phyloP scores from a whole-genome alignment of 2,797 vertebrate genomes.

The Macrochelys suwanniensis region DNA sequence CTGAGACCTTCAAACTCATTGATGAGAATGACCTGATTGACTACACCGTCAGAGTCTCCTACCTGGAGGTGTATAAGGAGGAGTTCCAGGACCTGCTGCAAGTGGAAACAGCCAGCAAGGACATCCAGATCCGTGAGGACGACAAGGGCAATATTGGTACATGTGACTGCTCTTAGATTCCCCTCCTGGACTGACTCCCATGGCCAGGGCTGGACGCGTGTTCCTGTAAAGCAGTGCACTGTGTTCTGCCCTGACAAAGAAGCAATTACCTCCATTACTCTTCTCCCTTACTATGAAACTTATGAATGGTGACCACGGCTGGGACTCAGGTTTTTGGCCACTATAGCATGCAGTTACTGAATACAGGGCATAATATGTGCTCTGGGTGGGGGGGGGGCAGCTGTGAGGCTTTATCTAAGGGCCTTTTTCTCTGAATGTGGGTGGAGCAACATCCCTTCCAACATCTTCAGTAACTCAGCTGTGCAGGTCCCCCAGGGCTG shows the following conservation, averaged over 20 bases:
- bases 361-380: background rate
- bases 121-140: slow-evolving; percentile 95
- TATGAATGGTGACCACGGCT: background rate
- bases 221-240: background rate
- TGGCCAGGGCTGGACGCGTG: background rate
- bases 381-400: too few species aligned
- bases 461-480: background rate
- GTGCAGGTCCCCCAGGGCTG: background rate
- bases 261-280: background rate
- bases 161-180: background rate
- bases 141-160: slow-evolving; percentile 94
- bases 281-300: background rate
- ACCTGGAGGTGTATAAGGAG: slow-evolving; percentile 98
- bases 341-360: background rate
- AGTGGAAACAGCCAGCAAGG: slow-evolving; percentile 94
- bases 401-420: background rate
- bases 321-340: background rate
- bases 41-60: slow-evolving; percentile 93
- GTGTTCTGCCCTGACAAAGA: background rate
- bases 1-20: slow-evolving; percentile 94
- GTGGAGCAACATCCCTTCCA: background rate
- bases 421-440: background rate
- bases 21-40: slow-evolving; percentile 96
- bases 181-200: fast-evolving
- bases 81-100: slow-evolving; percentile 96